A percentile compares a stretch with the other conserved stretches of the same genome.
These are phyloP conservation scores for Sesamia nonagrioides DNA, from an alignment of 1,140 invertebrate genomes.

Conservation along the genomic window DNA sequence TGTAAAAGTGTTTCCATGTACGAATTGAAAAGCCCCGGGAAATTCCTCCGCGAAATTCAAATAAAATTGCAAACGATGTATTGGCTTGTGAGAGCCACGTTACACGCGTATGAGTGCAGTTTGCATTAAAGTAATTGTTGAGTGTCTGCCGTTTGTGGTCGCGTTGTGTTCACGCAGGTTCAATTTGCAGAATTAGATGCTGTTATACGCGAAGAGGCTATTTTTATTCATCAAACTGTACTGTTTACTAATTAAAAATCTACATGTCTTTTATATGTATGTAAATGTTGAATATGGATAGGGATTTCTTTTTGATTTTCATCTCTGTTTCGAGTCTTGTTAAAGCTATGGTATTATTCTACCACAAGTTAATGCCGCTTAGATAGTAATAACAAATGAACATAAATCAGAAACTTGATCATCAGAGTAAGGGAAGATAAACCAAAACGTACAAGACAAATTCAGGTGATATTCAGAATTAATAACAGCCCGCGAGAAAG, in stretches of 20 bases:
- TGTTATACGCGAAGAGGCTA: constrained; percentile 59
- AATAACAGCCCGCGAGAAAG: constrained; percentile 64
- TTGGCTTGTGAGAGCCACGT: constrained; percentile 62
- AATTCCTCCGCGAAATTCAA: constrained; percentile 66
- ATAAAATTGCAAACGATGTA: constrained; percentile 77
- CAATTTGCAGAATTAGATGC: constrained; percentile 76
- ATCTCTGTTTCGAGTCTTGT: neutral
- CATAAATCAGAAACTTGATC: constrained; percentile 43
- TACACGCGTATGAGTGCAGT: constrained; percentile 67
- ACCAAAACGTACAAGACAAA: constrained; percentile 55
- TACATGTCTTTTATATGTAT: constrained; percentile 32
- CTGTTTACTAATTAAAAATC: constrained; percentile 48
- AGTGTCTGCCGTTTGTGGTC: constrained; percentile 57
- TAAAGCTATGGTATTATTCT: neutral
- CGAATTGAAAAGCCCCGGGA: constrained; percentile 65
- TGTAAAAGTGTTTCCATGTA: constrained; percentile 79
- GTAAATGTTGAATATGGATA: constrained; percentile 29
- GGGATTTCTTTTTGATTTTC: constrained; percentile 15
- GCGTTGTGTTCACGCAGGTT: constrained; percentile 65
- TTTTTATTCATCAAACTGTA: constrained; percentile 66
- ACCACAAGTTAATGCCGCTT: neutral
- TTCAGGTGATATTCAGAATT: constrained; percentile 63
- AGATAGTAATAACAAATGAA: constrained; percentile 20
- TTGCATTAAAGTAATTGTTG: constrained; percentile 76
- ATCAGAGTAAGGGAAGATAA: constrained; percentile 34